Evolutionary conservation across 2,113 vertebrate genomes (phyloP), one percentile per base, ranked within the genome.

Genomic region (Microtus montanus): DNA sequence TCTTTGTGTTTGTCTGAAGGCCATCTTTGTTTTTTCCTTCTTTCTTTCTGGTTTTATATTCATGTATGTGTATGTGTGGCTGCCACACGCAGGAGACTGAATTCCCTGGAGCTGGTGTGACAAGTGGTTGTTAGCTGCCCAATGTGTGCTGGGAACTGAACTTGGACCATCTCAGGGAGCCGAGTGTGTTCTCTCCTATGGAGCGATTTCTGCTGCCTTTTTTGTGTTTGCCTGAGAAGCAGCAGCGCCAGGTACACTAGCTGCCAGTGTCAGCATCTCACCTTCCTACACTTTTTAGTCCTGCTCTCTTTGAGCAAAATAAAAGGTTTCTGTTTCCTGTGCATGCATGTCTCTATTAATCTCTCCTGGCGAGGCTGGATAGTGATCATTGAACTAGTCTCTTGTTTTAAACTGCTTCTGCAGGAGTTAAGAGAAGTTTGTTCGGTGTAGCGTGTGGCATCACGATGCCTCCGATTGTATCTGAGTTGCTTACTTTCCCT

Each of bases 261-360:
- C 15, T 85, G 63, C 41, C 63, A 35, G 41, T 68, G 17, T 13
- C 3, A 2, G 20, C 30, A 17, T 8, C 54, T 61, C 22, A 95
- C 64, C 77, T 91, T 96, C 38, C 66, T 79, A 44, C 14, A 47
- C 86, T 95, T 96, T 89, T 86, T 64, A 93, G 88, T 86, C 82
- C 87, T 92, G 64, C 78, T 66, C 92, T 84, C 63, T 0, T 1
- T 90, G 93, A 97, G 90, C 77, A 97, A 96, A 44, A 33, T 89
- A 93, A 97, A 80, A 38, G 49, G 91, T 94, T 63, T 52, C 22
- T 58, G 64, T 74, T 95, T n/a, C n/a, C 20, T 96, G 94, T 95
- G 88, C n/a, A 88, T 44, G 75, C 30, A 11, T 52, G 35, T 83
- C 49, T 94, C 92, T 92, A 90, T 2, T 92, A n/a, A 7, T 47